Base-by-base conservation (phyloP, 2,113 vertebrate genomes). In the Vombatus ursinus region DNA sequence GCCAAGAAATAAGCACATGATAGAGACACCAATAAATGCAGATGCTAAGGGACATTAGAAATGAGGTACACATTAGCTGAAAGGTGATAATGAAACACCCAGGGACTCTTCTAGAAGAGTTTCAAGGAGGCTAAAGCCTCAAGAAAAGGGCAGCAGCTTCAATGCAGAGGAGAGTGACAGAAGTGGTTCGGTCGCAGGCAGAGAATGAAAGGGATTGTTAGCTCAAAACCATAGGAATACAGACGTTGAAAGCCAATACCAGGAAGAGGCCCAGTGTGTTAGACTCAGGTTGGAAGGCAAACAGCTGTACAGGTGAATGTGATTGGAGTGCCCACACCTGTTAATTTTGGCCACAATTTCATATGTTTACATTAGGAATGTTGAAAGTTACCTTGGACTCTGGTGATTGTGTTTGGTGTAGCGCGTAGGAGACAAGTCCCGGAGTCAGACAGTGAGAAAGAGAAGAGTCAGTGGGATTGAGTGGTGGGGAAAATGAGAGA, bases 61-160 rank as follows among this genome's bases (percentile, higher is more conserved):
- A 94, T 6, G 48, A 61, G 52, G 89, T 89, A 1, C n/a, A 52
- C 52, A 97, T 95, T 96, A 95, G 61, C n/a, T 95, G 53, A 93
- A 52, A 93, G 52, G 52, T 61, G 28, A 92, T 24, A 44, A 95
- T 25, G 50, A 50, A 89, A 68, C 22, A 23, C 14, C 7, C 91
- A 50, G 93, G 51, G 68, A 90, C 92, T 96, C 44, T 68, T 37
- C 93, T 96, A 68, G 91, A 92, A 94, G 48, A 94, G 4, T n/a
- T 37, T 37, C 4, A 77, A 77, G 31, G 61, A n/a, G 14, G 61
- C 31, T 14, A 14, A 8, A 77, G n/a, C 37, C 14, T 77, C 61
- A 37, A 77, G 31, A 16, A 10, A n/a, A 77, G 8, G 25, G 61
- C 61, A 77, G 61, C 12, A 77, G 14, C 12, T 77, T 37, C 61